Evolutionary conservation across 53 echinoderm and acorn worm genomes (phyloP).

Genomic region (Astropecten irregularis): DNA sequence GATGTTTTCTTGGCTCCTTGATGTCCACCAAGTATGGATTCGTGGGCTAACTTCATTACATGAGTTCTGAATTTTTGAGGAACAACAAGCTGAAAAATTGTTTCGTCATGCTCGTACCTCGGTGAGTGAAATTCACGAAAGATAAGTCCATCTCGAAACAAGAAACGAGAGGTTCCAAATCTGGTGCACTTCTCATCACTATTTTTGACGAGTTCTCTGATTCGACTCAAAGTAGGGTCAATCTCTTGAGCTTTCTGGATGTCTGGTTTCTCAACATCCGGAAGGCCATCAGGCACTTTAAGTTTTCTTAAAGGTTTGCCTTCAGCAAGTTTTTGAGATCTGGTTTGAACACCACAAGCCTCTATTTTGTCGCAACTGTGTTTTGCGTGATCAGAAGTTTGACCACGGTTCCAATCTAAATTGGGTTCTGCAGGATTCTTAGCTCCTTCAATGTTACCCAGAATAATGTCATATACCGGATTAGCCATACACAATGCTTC

Average conservation of each 20-base stretch:
- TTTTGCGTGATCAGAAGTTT: too few relatives aligned
- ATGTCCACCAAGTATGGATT: constrained; percentile 47
- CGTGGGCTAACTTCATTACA: constrained; percentile 61
- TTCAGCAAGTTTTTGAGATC: background rate
- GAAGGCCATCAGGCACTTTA: constrained; percentile 27
- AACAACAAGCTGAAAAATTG: constrained; percentile 44
- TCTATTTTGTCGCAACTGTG: background rate
- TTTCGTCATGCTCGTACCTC: constrained; percentile 7
- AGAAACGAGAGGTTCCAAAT: constrained; percentile 5
- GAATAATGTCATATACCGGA: constrained; percentile 29
- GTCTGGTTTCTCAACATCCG: constrained; percentile 9
- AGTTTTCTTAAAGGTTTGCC: constrained; percentile 25
- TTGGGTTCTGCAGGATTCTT: constrained; percentile 20
- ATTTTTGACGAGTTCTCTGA: constrained; percentile 2
- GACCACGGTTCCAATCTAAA: background rate
- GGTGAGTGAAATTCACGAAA: constrained; percentile 38
- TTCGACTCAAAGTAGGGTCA: constrained; percentile 37
- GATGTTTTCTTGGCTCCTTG: constrained; percentile 48
- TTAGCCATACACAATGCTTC: constrained; percentile 24
- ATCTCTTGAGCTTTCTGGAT: constrained; percentile 31
- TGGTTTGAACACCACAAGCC: background rate
- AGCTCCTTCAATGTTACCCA: background rate
- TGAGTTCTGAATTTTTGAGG: constrained; percentile 29
- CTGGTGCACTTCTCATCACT: background rate
- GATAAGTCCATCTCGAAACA: constrained; percentile 1